phyloP scores from a whole-genome alignment of 2,113 vertebrate species.

The Callorhinus ursinus region DNA sequence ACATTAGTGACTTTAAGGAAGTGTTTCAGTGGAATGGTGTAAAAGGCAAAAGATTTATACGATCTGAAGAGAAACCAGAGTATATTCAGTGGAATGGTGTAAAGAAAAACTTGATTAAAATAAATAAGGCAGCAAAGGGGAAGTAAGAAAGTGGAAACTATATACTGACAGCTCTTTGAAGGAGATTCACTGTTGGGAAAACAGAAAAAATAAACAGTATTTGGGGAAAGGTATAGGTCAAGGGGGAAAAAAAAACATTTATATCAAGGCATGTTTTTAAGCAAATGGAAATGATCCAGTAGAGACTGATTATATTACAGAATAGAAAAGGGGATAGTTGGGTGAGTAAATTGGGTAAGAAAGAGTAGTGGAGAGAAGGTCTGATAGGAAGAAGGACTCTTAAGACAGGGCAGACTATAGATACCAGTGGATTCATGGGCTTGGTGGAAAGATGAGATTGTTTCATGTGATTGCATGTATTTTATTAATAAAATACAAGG shows the following conservation, averaged over 20 bases:
- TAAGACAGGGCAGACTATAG: not conserved
- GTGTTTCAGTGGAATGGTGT: not conserved
- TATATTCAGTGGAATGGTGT: not conserved
- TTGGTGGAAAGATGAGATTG: not conserved
- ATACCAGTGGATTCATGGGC: not conserved
- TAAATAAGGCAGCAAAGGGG: not conserved
- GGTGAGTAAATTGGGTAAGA: not conserved
- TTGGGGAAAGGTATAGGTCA: not conserved
- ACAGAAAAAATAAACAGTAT: not conserved
- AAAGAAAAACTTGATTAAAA: conserved; percentile 1
- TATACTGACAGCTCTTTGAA: not conserved
- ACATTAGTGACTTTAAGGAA: not conserved
- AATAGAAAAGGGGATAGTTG: not conserved
- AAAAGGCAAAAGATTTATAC: not conserved
- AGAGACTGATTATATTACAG: not conserved
- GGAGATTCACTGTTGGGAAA: not conserved
- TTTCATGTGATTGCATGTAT: not conserved
- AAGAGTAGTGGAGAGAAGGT: not conserved
- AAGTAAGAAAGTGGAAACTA: not conserved
- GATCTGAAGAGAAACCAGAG: no score
- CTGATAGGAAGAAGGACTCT: not conserved
- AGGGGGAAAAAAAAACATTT: not conserved
- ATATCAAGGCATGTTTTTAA: not conserved
- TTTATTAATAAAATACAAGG: not conserved
- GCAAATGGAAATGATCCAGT: not conserved